Evolutionary conservation across 2,113 vertebrate species (phyloP).

Genomic region (Bos javanicus): DNA sequence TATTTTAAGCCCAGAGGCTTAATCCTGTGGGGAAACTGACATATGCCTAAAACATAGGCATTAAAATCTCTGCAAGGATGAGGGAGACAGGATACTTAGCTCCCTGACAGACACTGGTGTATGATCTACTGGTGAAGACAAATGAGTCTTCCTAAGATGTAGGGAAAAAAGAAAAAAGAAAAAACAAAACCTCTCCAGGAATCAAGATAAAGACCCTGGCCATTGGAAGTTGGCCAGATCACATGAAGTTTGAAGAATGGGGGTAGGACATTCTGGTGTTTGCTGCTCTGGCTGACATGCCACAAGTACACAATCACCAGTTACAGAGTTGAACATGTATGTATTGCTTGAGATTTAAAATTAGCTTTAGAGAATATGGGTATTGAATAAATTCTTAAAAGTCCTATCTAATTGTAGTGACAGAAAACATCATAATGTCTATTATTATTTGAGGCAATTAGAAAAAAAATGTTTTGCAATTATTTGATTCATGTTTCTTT

Average conservation of each 20-base stretch:
- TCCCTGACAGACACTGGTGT: not conserved
- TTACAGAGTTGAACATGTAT: not conserved
- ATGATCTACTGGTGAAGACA: not conserved
- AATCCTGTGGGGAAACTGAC: not conserved
- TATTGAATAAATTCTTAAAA: not conserved
- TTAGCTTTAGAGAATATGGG: not conserved
- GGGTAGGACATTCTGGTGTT: not conserved
- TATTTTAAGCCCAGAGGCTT: not conserved
- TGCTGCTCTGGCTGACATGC: not conserved
- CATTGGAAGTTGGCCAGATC: not conserved
- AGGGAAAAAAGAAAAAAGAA: not conserved
- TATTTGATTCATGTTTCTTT: not conserved
- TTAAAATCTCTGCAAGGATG: not conserved
- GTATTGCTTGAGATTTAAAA: not conserved
- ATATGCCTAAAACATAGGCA: not conserved
- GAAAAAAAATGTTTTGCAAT: not conserved
- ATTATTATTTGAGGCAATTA: not conserved
- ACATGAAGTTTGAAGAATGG: not conserved
- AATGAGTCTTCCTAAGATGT: not conserved
- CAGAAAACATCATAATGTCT: not conserved
- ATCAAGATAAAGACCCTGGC: not conserved
- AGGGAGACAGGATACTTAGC: not conserved
- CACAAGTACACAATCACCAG: not conserved
- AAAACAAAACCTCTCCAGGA: not conserved
- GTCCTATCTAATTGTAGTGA: not conserved